These are phyloP conservation scores for Piscicola geometra DNA, from an alignment of 2,888 invertebrate genomes.

Conservation along the genomic window DNA sequence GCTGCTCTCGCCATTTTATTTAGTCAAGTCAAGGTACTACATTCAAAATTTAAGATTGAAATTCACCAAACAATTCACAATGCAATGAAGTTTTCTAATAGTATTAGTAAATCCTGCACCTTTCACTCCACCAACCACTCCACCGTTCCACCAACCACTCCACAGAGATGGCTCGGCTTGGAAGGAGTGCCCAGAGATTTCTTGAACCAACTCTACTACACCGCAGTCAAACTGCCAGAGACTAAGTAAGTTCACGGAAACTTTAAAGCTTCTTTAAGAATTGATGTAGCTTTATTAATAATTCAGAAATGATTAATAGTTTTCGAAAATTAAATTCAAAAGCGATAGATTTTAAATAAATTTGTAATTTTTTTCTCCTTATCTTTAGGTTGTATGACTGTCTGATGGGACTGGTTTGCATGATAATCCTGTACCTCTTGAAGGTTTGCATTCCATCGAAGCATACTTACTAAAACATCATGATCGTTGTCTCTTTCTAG, in stretches of 20 bases:
- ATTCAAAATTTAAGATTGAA: slow-evolving; percentile 28
- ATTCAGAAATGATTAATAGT: no score
- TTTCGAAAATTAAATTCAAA: background rate
- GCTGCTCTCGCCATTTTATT: slow-evolving; percentile 54
- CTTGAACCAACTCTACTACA: slow-evolving; percentile 38
- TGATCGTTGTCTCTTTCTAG: no score
- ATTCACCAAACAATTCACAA: no score
- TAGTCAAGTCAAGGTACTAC: slow-evolving; percentile 38
- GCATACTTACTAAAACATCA: no score
- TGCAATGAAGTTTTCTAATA: no score
- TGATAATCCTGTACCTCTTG: slow-evolving; percentile 41
- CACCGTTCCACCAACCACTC: no score
- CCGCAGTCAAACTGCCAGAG: slow-evolving; percentile 39
- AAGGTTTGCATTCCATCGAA: no score
- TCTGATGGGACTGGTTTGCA: slow-evolving; percentile 39
- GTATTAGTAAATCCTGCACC: background rate
- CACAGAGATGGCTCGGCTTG: slow-evolving; percentile 43
- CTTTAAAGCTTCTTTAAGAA: no score
- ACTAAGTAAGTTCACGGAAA: slow-evolving; percentile 40
- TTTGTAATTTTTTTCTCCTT: no score
- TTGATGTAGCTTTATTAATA: background rate
- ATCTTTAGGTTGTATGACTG: slow-evolving; percentile 40
- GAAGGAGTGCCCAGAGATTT: slow-evolving; percentile 40
- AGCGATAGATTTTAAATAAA: background rate
- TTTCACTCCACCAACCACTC: no score